Evolutionary conservation across 1,140 invertebrate species (phyloP), one percentile per base, ranked within the genome.

Genomic region (Drepana arcuata): DNA sequence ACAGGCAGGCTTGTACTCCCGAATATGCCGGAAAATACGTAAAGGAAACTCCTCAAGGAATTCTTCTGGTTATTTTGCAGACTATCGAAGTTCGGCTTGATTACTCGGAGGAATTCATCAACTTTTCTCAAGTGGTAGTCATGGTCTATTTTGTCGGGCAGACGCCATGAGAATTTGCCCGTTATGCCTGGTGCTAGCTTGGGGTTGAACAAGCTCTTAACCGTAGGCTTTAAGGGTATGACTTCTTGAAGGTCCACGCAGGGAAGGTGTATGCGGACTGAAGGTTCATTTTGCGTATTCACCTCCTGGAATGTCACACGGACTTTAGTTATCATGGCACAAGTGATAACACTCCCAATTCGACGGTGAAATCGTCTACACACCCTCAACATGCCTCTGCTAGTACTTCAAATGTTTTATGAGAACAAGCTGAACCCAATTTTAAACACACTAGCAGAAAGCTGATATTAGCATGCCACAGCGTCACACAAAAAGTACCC

Each of bases 1-100:
- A 88, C 39, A 2, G 71, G 37, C 0, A 81, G 34, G 7, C 67
- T 53, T 1, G 84, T 66, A 1, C 69, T 69, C 5, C 80, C 77
- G 1, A 84, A 62, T 35, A 88, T 85, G 1, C 77, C 84, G 15
- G 82, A 59, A 4, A 88, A 63, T 10, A 88, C 51, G 48, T 87
- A 90, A 9, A 90, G 72, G 11, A 89, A 73, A 7, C 80, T 79
- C 16, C 67, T 44, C 2, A 86, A 32, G 1, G 84, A 64, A 39
- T 73, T 77, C 56, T 73, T 62, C 29, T 73, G 68, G 16, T 65
- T 64, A 14, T 42, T 60, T 9, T 44, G 48, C 0, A 78, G 14
- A 0, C 27, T 39, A 14, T 61, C 56, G 21, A 75, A 71, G 14
- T 65, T 48, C 1, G 59, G 53, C 13, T 58, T 55, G 26, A 52